These are phyloP conservation scores for Grammomys dolichurus DNA, from an alignment of 2,113 vertebrate species.

Conservation along the genomic window DNA sequence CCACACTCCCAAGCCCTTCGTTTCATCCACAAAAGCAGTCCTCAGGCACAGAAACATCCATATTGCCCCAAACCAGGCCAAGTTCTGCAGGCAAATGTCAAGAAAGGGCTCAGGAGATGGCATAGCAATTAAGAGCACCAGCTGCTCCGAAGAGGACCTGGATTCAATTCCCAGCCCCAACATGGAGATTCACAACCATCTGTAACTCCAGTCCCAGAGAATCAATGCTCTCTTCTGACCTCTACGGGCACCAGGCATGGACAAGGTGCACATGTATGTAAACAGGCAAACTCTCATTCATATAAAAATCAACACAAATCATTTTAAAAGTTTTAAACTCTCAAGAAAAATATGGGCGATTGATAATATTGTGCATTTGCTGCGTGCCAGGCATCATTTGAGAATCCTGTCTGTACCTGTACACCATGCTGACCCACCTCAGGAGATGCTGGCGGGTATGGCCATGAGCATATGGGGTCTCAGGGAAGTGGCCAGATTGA, in stretches of 20 bases:
- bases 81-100: background rate
- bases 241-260: background rate
- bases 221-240: background rate
- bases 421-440: background rate
- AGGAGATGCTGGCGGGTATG: background rate
- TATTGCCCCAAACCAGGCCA: background rate
- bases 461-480: background rate
- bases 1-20: background rate
- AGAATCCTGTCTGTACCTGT: fast-evolving
- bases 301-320: background rate
- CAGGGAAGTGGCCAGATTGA: background rate
- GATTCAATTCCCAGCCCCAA: background rate
- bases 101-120: background rate
- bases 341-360: background rate
- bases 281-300: background rate
- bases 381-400: fast-evolving
- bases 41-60: background rate
- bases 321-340: background rate
- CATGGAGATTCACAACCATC: background rate
- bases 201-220: background rate
- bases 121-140: background rate
- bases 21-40: background rate
- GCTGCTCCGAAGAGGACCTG: background rate
- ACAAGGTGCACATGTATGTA: background rate
- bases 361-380: background rate